Evolutionary conservation across 2,888 invertebrate genomes (phyloP).

Genomic region (Eudasyphora cyanicolor): DNA sequence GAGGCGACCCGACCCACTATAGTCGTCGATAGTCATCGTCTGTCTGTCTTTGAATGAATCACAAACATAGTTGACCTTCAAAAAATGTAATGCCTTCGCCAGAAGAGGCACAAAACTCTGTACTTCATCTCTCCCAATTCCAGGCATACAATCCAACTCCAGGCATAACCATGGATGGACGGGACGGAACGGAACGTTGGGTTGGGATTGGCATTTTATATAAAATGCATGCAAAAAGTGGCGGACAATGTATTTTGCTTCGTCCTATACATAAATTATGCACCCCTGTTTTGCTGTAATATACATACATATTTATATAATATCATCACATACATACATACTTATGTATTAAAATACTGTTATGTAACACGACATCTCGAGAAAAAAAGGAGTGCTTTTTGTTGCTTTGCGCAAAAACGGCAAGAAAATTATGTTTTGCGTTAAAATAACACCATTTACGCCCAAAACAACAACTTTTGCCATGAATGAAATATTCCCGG

Average conservation of each 20-base stretch:
- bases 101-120: background rate
- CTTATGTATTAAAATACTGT: slow-evolving; percentile 4
- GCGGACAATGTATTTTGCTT: background rate
- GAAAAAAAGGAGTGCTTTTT: slow-evolving; percentile 12
- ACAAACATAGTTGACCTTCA: slow-evolving; percentile 60
- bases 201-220: slow-evolving; percentile 11
- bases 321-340: background rate
- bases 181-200: too few relatives aligned
- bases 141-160: background rate
- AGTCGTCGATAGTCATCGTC: too few relatives aligned
- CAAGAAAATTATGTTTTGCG: slow-evolving; percentile 14
- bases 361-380: slow-evolving; percentile 22
- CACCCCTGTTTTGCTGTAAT: slow-evolving; percentile 8
- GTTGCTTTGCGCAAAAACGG: slow-evolving; percentile 17
- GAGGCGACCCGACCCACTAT: background rate
- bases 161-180: too few relatives aligned
- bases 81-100: slow-evolving; percentile 28
- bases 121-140: background rate
- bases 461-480: slow-evolving; percentile 17
- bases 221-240: slow-evolving; percentile 7
- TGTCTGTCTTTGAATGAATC: slow-evolving; percentile 50
- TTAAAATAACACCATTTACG: slow-evolving; percentile 54
- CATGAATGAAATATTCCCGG: slow-evolving; percentile 42
- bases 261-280: slow-evolving; percentile 25
- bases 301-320: slow-evolving; percentile 19